Conservation (phyloP, 2,888 invertebrate species). For the Thumatha senex region DNA sequence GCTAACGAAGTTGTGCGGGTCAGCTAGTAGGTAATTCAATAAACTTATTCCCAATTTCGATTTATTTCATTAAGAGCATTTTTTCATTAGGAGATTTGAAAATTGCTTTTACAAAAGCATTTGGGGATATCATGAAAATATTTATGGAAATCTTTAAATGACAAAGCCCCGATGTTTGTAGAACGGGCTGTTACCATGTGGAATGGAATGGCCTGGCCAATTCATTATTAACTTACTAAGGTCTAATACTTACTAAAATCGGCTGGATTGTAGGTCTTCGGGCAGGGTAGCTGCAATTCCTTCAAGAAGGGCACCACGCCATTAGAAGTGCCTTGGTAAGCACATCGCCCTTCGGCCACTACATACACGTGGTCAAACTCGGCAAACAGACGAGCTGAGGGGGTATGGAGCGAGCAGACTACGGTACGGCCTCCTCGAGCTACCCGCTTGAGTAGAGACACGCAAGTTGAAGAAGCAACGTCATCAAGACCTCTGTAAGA, state of each 20-base stretch:
- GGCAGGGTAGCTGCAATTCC: conserved; percentile 91
- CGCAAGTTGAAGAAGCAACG: conserved; percentile 94
- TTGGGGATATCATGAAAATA: too few species aligned
- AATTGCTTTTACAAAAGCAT: too few species aligned
- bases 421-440: conserved; percentile 95
- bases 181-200: too few species aligned
- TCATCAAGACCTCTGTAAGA: conserved; percentile 93
- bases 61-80: too few species aligned
- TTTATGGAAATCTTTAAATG: too few species aligned
- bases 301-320: conserved; percentile 93
- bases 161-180: too few species aligned
- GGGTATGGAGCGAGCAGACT: conserved; percentile 98
- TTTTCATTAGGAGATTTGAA: too few species aligned
- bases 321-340: conserved; percentile 91
- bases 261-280: conserved; percentile 96
- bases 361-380: conserved; percentile 96
- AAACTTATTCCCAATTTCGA: too few species aligned
- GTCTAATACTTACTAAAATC: conserved; percentile 90
- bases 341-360: conserved; percentile 94
- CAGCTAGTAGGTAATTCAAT: too few species aligned
- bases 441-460: conserved; percentile 91
- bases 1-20: too few species aligned
- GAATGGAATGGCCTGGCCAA: too few species aligned
- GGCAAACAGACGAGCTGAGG: conserved; percentile 95
- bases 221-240: too few species aligned